A percentile compares a stretch with the other conserved stretches of the same genome.
phyloP scores from a whole-genome alignment of 2,888 invertebrate species.

The Scaptomyza flava region DNA sequence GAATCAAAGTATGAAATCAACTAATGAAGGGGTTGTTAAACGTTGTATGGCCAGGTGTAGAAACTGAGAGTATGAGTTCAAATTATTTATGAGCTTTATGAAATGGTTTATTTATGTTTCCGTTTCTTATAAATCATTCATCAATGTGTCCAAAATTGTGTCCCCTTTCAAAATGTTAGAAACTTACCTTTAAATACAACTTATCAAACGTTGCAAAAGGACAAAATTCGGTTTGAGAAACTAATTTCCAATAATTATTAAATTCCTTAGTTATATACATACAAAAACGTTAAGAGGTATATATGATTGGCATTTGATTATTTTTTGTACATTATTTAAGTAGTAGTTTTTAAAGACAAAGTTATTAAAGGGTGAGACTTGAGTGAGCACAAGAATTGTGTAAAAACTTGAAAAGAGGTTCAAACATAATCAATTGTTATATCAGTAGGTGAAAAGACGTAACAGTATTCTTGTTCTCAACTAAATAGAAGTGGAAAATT shows the following conservation, averaged over 20 bases:
- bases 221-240: conserved; percentile 51
- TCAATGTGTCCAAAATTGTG: conserved; percentile 48
- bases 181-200: conserved; percentile 51
- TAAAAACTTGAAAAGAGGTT: conserved; percentile 25
- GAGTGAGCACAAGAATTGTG: conserved; percentile 51
- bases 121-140: conserved; percentile 1
- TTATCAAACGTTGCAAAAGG: conserved; percentile 44
- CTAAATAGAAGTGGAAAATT: conserved; percentile 36
- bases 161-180: conserved; percentile 45
- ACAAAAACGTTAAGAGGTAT: conserved; percentile 65
- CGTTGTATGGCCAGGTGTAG: conserved; percentile 50
- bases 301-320: conserved; percentile 41
- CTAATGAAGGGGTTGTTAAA: conserved; percentile 44
- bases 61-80: conserved; percentile 3
- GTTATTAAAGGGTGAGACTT: conserved; percentile 50
- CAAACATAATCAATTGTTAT: conserved; percentile 22
- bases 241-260: conserved; percentile 15
- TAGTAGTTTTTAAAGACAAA: conserved; percentile 22
- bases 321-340: conserved; percentile 50
- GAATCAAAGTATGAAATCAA: conserved; percentile 42
- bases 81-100: conserved; percentile 49
- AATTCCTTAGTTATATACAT: conserved; percentile 48
- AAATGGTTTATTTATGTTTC: conserved; percentile 31
- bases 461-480: conserved; percentile 22
- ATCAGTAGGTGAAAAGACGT: conserved; percentile 33